phyloP scores from a whole-genome alignment of 2,888 invertebrate species.

The Dicyrtomina minuta region DNA sequence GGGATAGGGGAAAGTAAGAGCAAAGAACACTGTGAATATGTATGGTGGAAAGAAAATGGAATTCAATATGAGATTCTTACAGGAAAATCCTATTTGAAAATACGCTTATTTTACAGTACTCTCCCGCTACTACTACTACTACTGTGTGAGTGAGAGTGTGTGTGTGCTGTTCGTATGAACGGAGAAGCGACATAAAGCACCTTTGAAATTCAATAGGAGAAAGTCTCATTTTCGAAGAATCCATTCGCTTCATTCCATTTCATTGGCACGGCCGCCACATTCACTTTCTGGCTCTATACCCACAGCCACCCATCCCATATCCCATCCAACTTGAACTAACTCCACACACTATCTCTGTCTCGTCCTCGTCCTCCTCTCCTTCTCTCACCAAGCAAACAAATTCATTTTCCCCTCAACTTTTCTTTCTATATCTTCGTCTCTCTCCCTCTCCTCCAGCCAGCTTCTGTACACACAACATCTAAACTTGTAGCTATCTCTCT shows the following conservation, averaged over 20 bases:
- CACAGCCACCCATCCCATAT: background rate
- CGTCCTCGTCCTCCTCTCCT: background rate
- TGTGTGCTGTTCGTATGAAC: background rate
- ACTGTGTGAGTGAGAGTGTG: too few species aligned
- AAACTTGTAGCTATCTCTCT: background rate
- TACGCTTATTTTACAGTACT: constrained; percentile 6
- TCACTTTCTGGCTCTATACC: background rate
- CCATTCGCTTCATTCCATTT: constrained; percentile 14
- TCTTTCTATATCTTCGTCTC: background rate
- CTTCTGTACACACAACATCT: background rate
- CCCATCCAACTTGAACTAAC: background rate
- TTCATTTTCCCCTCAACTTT: background rate
- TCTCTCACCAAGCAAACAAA: background rate
- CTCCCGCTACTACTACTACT: too few species aligned
- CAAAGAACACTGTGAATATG: background rate
- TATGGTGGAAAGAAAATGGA: too few species aligned
- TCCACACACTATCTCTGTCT: background rate
- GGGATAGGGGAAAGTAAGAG: background rate
- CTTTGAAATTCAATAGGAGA: constrained; percentile 18
- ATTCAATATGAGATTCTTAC: background rate
- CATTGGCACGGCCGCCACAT: background rate
- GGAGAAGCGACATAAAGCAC: constrained; percentile 9
- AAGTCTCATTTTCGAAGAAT: constrained; percentile 23
- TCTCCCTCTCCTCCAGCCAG: background rate
- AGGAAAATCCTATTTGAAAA: constrained; percentile 4